Evolutionary conservation across 2,113 vertebrate genomes (phyloP).

Genomic region (Phocoena sinus): DNA sequence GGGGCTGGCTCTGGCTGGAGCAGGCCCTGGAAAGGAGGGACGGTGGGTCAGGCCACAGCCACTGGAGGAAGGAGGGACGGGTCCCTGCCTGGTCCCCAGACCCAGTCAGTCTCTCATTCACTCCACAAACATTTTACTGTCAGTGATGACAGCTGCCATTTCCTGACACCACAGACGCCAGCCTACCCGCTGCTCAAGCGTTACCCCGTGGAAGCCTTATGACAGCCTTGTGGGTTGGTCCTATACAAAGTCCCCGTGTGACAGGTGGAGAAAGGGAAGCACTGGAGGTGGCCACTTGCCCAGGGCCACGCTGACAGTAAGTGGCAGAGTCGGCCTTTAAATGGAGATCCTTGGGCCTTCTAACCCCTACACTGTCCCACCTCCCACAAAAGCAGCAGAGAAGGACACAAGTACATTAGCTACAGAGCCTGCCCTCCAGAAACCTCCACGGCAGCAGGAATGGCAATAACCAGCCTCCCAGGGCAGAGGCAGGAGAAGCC

Average conservation of each 20-base stretch:
- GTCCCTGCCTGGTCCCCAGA: not conserved
- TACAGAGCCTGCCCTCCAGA: not conserved
- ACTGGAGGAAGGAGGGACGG: not conserved
- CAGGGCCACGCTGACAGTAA: not conserved
- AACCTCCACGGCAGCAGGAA: not conserved
- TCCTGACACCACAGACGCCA: not conserved
- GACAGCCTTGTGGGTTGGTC: not conserved
- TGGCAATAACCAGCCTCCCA: not conserved
- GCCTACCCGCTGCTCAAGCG: not conserved
- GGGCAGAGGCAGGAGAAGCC: not conserved
- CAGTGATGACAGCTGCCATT: not conserved
- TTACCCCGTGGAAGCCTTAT: not conserved
- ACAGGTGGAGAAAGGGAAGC: not conserved
- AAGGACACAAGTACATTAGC: not conserved
- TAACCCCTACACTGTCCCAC: not conserved
- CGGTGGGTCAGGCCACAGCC: not conserved
- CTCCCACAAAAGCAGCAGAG: not conserved
- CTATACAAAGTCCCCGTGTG: not conserved
- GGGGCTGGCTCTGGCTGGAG: slow-evolving; percentile 10
- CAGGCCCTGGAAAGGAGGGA: slow-evolving; percentile 70
- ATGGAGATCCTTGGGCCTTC: not conserved
- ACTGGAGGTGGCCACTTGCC: not conserved
- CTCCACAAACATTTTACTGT: not conserved
- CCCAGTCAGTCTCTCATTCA: not conserved
- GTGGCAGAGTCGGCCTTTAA: not conserved